phyloP scores from a whole-genome alignment of 2,797 vertebrate species.

The Acipenser transmontanus region DNA sequence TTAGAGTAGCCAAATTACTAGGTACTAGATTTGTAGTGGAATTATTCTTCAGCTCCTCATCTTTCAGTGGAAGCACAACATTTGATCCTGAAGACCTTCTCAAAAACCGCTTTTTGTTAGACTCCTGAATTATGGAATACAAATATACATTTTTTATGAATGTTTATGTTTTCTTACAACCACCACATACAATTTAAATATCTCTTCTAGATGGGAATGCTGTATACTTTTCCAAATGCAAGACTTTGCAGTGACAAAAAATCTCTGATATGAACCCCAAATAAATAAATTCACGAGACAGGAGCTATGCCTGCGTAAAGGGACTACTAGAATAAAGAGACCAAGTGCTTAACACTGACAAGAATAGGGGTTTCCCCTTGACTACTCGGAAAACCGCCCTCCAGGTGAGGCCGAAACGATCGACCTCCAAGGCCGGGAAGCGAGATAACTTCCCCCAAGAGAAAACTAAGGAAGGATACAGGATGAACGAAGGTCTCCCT shows the following conservation, averaged over 20 bases:
- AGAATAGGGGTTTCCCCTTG: too few species aligned
- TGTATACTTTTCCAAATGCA: too few species aligned
- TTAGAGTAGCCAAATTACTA: background rate
- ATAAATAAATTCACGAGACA: conserved; percentile 10
- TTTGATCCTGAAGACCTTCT: background rate
- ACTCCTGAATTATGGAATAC: background rate
- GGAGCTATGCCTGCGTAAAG: conserved; percentile 10
- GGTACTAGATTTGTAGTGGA: background rate
- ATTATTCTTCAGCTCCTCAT: background rate
- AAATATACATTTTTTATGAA: background rate
- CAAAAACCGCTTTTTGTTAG: background rate
- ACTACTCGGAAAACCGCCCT: too few species aligned
- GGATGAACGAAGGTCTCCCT: too few species aligned
- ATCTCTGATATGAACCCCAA: conserved; percentile 8
- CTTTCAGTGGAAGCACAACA: background rate
- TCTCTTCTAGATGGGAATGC: too few species aligned
- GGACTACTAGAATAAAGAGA: too few species aligned
- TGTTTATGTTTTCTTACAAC: background rate
- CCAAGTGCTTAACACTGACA: too few species aligned
- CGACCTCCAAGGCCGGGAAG: too few species aligned
- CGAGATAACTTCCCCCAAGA: too few species aligned
- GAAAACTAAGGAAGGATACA: too few species aligned
- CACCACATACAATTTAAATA: background rate
- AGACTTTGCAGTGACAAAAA: too few species aligned
- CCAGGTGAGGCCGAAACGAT: too few species aligned